These are phyloP conservation scores for Cydia fagiglandana DNA, from an alignment of 1,140 invertebrate genomes.

Conservation along the genomic window DNA sequence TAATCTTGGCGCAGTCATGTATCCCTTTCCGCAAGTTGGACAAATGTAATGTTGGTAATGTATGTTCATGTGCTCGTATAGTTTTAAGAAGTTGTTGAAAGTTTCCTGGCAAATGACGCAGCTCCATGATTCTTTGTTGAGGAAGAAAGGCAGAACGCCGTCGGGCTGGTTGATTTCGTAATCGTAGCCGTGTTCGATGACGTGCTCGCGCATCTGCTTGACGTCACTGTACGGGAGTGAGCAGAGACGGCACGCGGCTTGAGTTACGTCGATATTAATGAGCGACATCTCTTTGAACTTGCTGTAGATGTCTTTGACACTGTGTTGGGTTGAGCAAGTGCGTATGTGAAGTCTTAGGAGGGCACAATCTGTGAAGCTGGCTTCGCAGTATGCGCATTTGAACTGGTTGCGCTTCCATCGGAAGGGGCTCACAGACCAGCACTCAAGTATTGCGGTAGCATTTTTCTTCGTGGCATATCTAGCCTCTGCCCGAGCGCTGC, in stretches of 20 bases:
- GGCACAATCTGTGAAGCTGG: slow-evolving; percentile 56
- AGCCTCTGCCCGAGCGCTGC: slow-evolving; percentile 62
- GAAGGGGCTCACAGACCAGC: slow-evolving; percentile 64
- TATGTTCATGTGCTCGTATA: slow-evolving; percentile 76
- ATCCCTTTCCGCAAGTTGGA: slow-evolving; percentile 74
- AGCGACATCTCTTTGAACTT: slow-evolving; percentile 71
- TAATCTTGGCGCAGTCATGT: slow-evolving; percentile 65
- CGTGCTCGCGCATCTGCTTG: slow-evolving; percentile 56
- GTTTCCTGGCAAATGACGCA: slow-evolving; percentile 61
- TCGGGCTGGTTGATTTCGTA: slow-evolving; percentile 60
- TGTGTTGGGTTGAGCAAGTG: slow-evolving; percentile 51
- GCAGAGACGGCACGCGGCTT: slow-evolving; percentile 55
- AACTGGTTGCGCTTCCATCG: slow-evolving; percentile 69
- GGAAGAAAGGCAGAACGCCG: slow-evolving; percentile 61
- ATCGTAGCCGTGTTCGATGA: slow-evolving; percentile 56
- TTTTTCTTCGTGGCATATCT: slow-evolving; percentile 65
- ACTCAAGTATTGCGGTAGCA: slow-evolving; percentile 58
- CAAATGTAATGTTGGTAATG: slow-evolving; percentile 76
- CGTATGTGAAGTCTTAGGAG: slow-evolving; percentile 57
- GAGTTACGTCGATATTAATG: slow-evolving; percentile 65
- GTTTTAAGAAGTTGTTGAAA: slow-evolving; percentile 70
- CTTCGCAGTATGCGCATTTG: slow-evolving; percentile 68
- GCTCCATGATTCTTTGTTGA: slow-evolving; percentile 65
- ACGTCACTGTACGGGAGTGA: slow-evolving; percentile 44
- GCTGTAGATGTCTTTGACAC: slow-evolving; percentile 63